Percentiles rank a stretch among this genome's conserved stretches.
These are phyloP conservation scores for Eupithecia centaureata DNA, from an alignment of 2,888 invertebrate species.

Conservation along the genomic window DNA sequence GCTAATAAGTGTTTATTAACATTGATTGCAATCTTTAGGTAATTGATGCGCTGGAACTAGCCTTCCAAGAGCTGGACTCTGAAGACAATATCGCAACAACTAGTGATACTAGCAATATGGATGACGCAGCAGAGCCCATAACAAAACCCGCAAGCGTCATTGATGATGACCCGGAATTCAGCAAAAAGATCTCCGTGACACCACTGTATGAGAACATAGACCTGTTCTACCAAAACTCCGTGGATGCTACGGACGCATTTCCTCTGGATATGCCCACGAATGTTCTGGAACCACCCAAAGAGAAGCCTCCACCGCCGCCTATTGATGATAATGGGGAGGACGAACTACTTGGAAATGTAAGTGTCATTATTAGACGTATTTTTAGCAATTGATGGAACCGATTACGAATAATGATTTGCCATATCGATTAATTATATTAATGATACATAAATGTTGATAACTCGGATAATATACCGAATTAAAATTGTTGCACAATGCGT, in stretches of 20 bases:
- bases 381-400: neutral
- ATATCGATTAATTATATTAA: neutral
- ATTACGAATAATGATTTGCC: neutral
- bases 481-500: neutral
- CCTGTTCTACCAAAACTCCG: conserved; percentile 77
- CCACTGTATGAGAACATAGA: conserved; percentile 86
- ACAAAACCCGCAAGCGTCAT: conserved; percentile 27
- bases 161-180: conserved; percentile 56
- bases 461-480: neutral
- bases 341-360: conserved; percentile 77
- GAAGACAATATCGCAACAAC: conserved; percentile 60
- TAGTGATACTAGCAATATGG: conserved; percentile 56
- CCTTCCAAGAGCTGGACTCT: conserved; percentile 85
- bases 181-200: conserved; percentile 73
- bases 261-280: conserved; percentile 84
- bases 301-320: conserved; percentile 93
- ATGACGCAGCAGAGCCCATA: conserved; percentile 56
- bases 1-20: conserved; percentile 12
- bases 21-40: conserved; percentile 71
- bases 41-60: conserved; percentile 86
- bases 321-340: conserved; percentile 77
- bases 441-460: neutral
- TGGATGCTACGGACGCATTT: conserved; percentile 69
- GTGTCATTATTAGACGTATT: conserved; percentile 44
- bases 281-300: conserved; percentile 90